These are phyloP conservation scores for Heliconius erato DNA, from an alignment of 2,888 invertebrate genomes.

Conservation along the genomic window DNA sequence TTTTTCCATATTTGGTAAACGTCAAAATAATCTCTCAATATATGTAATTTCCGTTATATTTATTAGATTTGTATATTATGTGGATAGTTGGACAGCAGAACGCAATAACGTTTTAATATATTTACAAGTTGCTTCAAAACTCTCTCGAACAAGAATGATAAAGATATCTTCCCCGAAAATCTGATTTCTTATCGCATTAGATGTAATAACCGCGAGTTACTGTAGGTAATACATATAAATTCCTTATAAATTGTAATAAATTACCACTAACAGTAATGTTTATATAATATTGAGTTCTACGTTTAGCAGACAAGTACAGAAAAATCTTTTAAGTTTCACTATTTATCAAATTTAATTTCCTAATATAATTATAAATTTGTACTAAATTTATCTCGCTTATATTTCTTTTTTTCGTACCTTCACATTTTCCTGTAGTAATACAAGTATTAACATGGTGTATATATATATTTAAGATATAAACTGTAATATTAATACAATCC, in stretches of 20 bases:
- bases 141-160: background rate
- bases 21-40: background rate
- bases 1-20: background rate
- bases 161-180: background rate
- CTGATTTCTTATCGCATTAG: background rate
- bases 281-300: background rate
- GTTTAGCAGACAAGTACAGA: too few species aligned
- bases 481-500: too few species aligned
- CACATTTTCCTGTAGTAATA: too few species aligned
- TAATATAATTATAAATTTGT: too few species aligned
- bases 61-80: background rate
- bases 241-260: background rate
- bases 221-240: background rate
- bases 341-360: too few species aligned
- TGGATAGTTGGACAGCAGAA: background rate
- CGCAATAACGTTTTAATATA: slow-evolving; percentile 2
- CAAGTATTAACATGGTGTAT: too few species aligned
- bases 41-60: background rate
- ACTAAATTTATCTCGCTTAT: too few species aligned
- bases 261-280: background rate
- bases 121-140: background rate
- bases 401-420: too few species aligned
- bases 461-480: too few species aligned
- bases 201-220: background rate
- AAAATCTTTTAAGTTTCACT: too few species aligned